Percentiles rank a stretch among this genome's conserved stretches.
phyloP scores from a whole-genome alignment of 2,888 invertebrate species.

The Agrotis exclamationis region DNA sequence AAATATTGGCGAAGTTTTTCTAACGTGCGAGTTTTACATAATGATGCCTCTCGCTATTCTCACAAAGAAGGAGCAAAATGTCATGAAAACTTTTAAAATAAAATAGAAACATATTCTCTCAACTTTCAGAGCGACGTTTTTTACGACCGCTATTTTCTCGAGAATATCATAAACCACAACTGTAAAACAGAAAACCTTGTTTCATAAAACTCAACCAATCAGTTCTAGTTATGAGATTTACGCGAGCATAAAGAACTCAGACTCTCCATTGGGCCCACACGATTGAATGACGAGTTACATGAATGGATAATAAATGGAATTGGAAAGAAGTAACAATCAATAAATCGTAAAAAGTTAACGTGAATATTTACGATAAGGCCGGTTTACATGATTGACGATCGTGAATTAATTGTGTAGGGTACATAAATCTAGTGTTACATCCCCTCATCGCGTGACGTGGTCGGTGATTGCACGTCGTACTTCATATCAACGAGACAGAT shows the following conservation, averaged over 20 bases:
- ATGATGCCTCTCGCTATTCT: slow-evolving; percentile 1
- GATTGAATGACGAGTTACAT: slow-evolving; percentile 9
- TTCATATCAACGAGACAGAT: slow-evolving; percentile 49
- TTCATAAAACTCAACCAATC: slow-evolving; percentile 24
- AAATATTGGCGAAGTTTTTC: slow-evolving; percentile 11
- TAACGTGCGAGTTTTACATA: slow-evolving; percentile 19
- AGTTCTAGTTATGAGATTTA: slow-evolving; percentile 30
- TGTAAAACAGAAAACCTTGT: slow-evolving; percentile 16
- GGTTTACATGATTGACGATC: slow-evolving; percentile 24
- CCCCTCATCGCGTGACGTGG: slow-evolving; percentile 65
- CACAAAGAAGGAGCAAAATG: neutral
- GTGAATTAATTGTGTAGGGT: slow-evolving; percentile 39
- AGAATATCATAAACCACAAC: slow-evolving; percentile 1
- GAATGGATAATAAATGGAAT: slow-evolving; percentile 29
- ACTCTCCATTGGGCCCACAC: slow-evolving; percentile 3
- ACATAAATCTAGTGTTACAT: slow-evolving; percentile 51
- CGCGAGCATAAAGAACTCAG: slow-evolving; percentile 26
- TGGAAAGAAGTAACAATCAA: slow-evolving; percentile 36
- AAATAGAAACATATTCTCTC: slow-evolving; percentile 3
- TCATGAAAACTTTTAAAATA: slow-evolving; percentile 31
- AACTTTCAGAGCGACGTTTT: neutral
- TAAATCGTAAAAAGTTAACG: slow-evolving; percentile 24
- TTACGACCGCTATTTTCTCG: slow-evolving; percentile 12
- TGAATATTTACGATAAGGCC: slow-evolving; percentile 43
- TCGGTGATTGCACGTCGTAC: slow-evolving; percentile 44